A percentile compares a stretch with the other conserved stretches of the same genome.
Evolutionary conservation across 2,113 vertebrate species (phyloP).

Genomic region (Melanostigma gelatinosum): DNA sequence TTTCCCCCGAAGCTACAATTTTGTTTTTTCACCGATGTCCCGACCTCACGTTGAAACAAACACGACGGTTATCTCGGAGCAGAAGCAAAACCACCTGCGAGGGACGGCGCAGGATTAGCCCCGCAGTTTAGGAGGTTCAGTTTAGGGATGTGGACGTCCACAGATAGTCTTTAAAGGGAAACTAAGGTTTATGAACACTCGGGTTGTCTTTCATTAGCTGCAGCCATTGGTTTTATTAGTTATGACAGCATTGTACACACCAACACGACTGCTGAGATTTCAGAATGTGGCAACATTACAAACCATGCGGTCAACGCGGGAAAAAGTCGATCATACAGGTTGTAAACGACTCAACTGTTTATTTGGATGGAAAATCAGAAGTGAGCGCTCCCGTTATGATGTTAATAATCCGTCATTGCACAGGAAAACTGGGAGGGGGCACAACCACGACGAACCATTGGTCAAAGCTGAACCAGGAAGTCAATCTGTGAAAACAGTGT

Average conservation of each 20-base stretch:
- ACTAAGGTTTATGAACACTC: neutral
- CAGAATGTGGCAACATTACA: neutral
- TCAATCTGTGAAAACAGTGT: no score
- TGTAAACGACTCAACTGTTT: no score
- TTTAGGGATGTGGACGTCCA: neutral
- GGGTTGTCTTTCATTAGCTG: neutral
- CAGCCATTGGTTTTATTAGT: neutral
- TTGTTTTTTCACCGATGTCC: conserved; percentile 43
- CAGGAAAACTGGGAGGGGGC: no score
- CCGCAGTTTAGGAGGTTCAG: conserved; percentile 9
- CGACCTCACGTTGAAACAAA: conserved; percentile 53
- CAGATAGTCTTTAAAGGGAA: conserved; percentile 8
- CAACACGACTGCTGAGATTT: neutral
- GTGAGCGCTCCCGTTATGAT: no score
- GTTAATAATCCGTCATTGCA: no score
- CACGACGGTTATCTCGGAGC: conserved; percentile 40
- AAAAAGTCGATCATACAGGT: no score
- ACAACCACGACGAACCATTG: no score
- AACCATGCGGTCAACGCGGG: neutral
- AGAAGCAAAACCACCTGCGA: conserved; percentile 40
- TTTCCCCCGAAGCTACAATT: conserved; percentile 12
- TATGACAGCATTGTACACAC: neutral
- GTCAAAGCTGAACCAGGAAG: no score
- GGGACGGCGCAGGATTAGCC: conserved; percentile 24
- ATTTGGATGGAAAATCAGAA: no score